Percentiles rank a stretch among this genome's conserved stretches.
Conservation (phyloP, 2,888 invertebrate species). For the Drosophila stalkeri region DNA sequence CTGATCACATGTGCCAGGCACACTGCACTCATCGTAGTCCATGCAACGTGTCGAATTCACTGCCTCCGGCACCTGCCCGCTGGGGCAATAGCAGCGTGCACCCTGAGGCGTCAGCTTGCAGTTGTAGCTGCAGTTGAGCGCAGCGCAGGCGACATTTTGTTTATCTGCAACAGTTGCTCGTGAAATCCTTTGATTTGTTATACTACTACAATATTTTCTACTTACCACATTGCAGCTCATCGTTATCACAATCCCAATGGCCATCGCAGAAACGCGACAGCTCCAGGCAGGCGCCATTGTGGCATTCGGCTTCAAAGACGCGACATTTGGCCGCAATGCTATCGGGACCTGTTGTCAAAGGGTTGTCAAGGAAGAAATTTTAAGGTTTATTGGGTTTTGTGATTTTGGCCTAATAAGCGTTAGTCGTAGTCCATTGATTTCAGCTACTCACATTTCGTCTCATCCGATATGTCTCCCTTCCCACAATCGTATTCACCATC, state of each 20-base stretch:
- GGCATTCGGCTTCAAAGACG: constrained; percentile 90
- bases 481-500: constrained; percentile 92
- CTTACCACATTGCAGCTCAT: constrained; percentile 84
- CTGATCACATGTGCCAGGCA: constrained; percentile 91
- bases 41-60: constrained; percentile 87
- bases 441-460: constrained; percentile 88
- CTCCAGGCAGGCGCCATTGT: constrained; percentile 83
- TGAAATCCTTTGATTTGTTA: constrained; percentile 11
- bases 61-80: constrained; percentile 87
- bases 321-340: constrained; percentile 88
- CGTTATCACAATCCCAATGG: constrained; percentile 84
- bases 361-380: neutral
- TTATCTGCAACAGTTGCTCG: constrained; percentile 68
- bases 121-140: constrained; percentile 87
- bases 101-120: constrained; percentile 91
- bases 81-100: constrained; percentile 90
- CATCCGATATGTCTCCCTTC: constrained; percentile 92
- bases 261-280: constrained; percentile 85
- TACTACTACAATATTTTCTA: constrained; percentile 2
- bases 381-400: constrained; percentile 18
- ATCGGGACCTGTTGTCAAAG: constrained; percentile 85
- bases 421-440: constrained; percentile 7
- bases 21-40: constrained; percentile 92
- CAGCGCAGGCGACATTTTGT: constrained; percentile 85
- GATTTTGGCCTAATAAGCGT: constrained; percentile 4